phyloP scores from a whole-genome alignment of 1,140 invertebrate genomes.

The Pseudomyrmex gracilis region DNA sequence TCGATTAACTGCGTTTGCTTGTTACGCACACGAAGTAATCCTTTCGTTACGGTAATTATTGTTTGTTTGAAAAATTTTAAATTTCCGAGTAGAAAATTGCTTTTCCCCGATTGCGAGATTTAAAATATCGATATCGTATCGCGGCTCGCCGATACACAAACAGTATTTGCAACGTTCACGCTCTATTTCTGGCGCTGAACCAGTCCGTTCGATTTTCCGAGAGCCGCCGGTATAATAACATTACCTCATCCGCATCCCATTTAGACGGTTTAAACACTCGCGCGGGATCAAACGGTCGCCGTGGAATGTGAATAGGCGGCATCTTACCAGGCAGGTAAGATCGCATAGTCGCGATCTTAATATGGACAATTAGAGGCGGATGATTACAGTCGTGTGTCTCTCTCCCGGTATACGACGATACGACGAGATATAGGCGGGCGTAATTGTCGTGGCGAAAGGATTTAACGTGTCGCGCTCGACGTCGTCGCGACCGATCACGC shows the following conservation, averaged over 20 bases:
- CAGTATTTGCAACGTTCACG: neutral
- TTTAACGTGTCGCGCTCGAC: constrained; percentile 21
- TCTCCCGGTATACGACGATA: neutral
- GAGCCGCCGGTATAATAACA: neutral
- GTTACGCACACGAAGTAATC: constrained; percentile 27
- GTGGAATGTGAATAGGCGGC: constrained; percentile 13
- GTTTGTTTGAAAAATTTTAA: neutral
- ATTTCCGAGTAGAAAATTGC: neutral
- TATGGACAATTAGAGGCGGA: constrained; percentile 5
- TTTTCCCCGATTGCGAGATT: constrained; percentile 5
- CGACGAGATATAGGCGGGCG: neutral
- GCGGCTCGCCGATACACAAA: neutral
- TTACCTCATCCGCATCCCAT: constrained; percentile 14
- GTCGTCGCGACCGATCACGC: neutral
- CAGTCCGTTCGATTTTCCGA: constrained; percentile 20
- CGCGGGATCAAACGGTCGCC: neutral
- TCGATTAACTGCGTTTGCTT: constrained; percentile 35
- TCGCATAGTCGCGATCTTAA: neutral
- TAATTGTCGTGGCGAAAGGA: constrained; percentile 46
- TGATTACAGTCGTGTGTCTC: constrained; percentile 16
- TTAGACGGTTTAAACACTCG: neutral
- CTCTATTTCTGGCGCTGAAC: neutral
- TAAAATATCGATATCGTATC: constrained; percentile 10
- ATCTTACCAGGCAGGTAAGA: neutral
- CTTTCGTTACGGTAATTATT: constrained; percentile 27